Evolutionary conservation across 2,113 vertebrate species (phyloP), one percentile per base, ranked within the genome.

Genomic region (Pandion haliaetus): DNA sequence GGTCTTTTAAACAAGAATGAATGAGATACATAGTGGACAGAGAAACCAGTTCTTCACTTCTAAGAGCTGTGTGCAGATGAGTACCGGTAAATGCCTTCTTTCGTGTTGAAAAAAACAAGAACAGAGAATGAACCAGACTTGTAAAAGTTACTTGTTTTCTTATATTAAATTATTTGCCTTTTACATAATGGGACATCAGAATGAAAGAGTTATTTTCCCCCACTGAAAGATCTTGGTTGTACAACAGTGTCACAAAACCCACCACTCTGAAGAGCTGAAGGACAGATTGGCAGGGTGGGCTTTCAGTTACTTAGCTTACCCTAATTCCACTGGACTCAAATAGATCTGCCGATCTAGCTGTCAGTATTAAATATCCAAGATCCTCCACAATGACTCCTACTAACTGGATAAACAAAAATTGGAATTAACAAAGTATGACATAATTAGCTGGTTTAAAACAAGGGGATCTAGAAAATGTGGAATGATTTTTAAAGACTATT

Each of bases 201-300:
- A 6, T 42, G 5, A 47, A 86, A 38, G 36, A 23, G 6, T 74
- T 70, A 2, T 36, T 81, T 95, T 29, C 5, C 12, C 4, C 9
- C 8, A 25, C 0, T 16, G 40, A 69, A 86, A 63, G 3, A 7
- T 59, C 3, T 0, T 59, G 24, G 1, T 8, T 59, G 9, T 20
- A 69, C 26, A 57, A 34, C 5, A 31, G 18, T 16, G 8, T 62
- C 44, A 72, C 24, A 69, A 84, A 63, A 5, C 26, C 7, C 7
- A 44, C 3, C 24, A 23, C 29, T 54, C 38, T 31, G 18, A 67
- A 50, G 5, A 82, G 14, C 8, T 76, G 24, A 74, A 42, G 36
- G 16, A 71, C n/a, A 54, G 8, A 50, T 17, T 18, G 36, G 15
- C 38, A 55, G 17, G 8, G 25, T 54, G 17, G 17, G 4, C 2